Conservation (phyloP, 2,888 invertebrate genomes). For the Drosophila putrida region DNA sequence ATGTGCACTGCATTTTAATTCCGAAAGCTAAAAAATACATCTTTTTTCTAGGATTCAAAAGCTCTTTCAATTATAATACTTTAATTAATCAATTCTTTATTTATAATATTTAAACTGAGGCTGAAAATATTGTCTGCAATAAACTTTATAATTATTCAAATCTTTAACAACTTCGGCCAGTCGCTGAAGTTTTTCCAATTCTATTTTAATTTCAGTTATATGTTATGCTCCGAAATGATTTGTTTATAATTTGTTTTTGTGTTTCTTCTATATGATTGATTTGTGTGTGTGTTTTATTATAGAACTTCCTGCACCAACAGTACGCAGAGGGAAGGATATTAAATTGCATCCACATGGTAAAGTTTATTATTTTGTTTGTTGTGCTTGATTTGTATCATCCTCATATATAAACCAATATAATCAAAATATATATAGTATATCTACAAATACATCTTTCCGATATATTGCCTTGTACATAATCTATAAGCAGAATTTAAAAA, state of each 20-base stretch:
- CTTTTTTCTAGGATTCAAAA: no score
- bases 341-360: constrained; percentile 85
- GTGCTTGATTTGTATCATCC: constrained; percentile 58
- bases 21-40: no score
- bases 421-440: constrained; percentile 18
- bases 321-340: constrained; percentile 85
- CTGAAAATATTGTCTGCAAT: background rate
- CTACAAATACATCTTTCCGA: constrained; percentile 12
- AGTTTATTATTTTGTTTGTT: constrained; percentile 68
- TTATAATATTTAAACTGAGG: no score
- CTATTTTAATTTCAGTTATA: constrained; percentile 20
- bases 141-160: background rate
- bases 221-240: constrained; percentile 1
- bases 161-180: constrained; percentile 17
- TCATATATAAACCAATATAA: constrained; percentile 14
- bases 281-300: constrained; percentile 76
- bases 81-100: no score
- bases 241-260: constrained; percentile 28
- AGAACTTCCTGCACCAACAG: constrained; percentile 84
- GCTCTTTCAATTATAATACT: no score
- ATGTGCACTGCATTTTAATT: no score
- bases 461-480: constrained; percentile 50
- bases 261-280: constrained; percentile 39
- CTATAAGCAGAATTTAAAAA: constrained; percentile 14
- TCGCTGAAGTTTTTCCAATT: constrained; percentile 21